Base-by-base conservation (phyloP, 2,797 vertebrate species). In the Vespertilio murinus region DNA sequence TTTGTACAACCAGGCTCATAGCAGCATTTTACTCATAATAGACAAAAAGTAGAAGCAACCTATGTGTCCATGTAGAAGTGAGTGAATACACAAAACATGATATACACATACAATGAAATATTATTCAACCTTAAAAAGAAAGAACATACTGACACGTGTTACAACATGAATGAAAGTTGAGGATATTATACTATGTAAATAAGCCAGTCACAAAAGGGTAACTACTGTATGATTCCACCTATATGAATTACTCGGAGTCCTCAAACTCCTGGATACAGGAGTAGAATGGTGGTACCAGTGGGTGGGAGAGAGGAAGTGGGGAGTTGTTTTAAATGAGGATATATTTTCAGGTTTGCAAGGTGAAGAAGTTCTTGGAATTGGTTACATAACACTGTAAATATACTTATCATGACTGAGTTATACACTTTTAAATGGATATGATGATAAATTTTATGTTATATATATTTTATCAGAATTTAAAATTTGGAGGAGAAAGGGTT, bases 171-270 rank as follows among this genome's bases (percentile, higher is more conserved):
- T 38, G 33, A 25, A 47, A 25, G 25, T n/a, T 18, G 23, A 71
- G 22, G 40, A 81, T 22, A 47, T 17, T 3, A 38, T 0, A 0
- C 23, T 64, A 25, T n/a, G 23, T 65, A 30, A 88, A 40, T 8
- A 35, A 82, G 42, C 4, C 35, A 35, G n/a, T 79, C 74, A 49
- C 13, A 22, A n/a, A 65, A 35, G n/a, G 17, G 33, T 30, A 85
- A 70, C 23, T 6, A 23, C n/a, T 13, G 1, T 23, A 33, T 18
- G 13, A 67, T 33, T 77, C 40, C 38, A 67, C 33, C 73, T 71
- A 13, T 0, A 33, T 0, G 30, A 70, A 17, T 18, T 20, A 38
- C 5, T 30, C 8, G 42, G 42, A 12, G 16, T 0, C 6, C 8
- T 56, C 47, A 45, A 42, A 23, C 2, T 61, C 9, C 1, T 2